Base-by-base conservation (phyloP, 2,888 invertebrate genomes). In the Xylocampa areola region DNA sequence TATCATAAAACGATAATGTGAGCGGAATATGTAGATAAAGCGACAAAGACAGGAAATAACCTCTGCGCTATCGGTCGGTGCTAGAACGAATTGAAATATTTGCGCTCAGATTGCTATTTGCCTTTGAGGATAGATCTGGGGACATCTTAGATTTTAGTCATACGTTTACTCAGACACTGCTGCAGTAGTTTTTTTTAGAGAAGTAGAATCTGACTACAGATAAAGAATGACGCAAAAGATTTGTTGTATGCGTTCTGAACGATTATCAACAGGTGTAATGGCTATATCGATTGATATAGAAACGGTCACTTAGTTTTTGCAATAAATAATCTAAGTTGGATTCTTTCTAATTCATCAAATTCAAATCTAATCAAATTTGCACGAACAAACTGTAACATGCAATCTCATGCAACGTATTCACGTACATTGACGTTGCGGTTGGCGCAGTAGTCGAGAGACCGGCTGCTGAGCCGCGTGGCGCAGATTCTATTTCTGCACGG, bases 101-200 rank as follows among this genome's bases (percentile, higher is more conserved):
- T 81, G 79, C 76, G 57, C 60, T 60, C 70, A 79, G 73, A 82
- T 83, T 83, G 77, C 71, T 83, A 77, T 83, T 83, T 83, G 77
- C 77, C 62, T 79, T 77, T 70, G 74, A 66, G 62, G 61, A 74
- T 78, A 64, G 73, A 48, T 51, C 53, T 48, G 62, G 27, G 61
- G n/a, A 53, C 43, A 53, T 66, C 49, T 52, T 43, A 55, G 55
- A 51, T 53, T 61, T 65, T 35, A 33, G 13, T 37, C 41, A 50
- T 45, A 27, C 27, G 29, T 50, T 61, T 60, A 41, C 37, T 48
- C 21, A 50, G 33, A 41, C 32, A 25, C 19, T 19, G 8, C 32
- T 35, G 21, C 13, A 14, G 17, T 23, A 16, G 19, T 19, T 67
- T 16, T 51, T 51, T 41, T 37, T 23, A 29, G 33, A 29, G 8